Base-by-base conservation (phyloP, 2,888 invertebrate genomes). In the Eilema sororculum region DNA sequence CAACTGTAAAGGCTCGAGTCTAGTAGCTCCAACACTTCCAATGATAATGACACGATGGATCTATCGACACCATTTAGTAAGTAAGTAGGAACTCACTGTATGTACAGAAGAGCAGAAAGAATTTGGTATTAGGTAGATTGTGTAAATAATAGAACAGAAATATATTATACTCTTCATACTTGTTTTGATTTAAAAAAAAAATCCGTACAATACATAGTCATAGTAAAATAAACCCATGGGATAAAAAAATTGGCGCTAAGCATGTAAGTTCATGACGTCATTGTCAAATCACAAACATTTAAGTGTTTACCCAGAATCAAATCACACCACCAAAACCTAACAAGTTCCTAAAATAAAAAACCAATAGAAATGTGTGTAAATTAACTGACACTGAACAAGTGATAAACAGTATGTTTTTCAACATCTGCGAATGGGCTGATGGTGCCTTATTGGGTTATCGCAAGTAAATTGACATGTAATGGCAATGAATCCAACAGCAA, bases 341-440 rank as follows among this genome's bases (percentile, higher is more conserved):
- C 68, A 80, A 72, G 69, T 74, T 70, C 66, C 82, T 87, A 88
- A 89, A 77, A 73, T 68, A 67, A 73, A 80, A 74, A 71, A 73
- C 78, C 86, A 89, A 90, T 90, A 90, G 89, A 91, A 90, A 90
- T 84, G 85, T 82, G 81, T 82, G 80, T 82, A 77, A 87, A 84
- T 86, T 80, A 83, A 68, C 75, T 73, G 64, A 73, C 67, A 46
- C 46, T 46, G 46, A 74, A 68, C 72, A 79, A 81, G 84, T 85
- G 87, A 80, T 87, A 90, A 89, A 83, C 85, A 84, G 65, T 84
- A 81, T 89, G 86, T 89, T 89, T 89, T 87, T 86, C 78, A 74
- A 73, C 58, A 72, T 73, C 72, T 78, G 71, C 72, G 73, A 76
- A 80, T 76, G 64, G 73, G 73, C 76, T 71, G 78, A 76, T 75